A percentile compares a stretch with the other conserved stretches of the same genome.
Conservation (phyloP, 2,888 invertebrate species). For the Sesia apiformis region DNA sequence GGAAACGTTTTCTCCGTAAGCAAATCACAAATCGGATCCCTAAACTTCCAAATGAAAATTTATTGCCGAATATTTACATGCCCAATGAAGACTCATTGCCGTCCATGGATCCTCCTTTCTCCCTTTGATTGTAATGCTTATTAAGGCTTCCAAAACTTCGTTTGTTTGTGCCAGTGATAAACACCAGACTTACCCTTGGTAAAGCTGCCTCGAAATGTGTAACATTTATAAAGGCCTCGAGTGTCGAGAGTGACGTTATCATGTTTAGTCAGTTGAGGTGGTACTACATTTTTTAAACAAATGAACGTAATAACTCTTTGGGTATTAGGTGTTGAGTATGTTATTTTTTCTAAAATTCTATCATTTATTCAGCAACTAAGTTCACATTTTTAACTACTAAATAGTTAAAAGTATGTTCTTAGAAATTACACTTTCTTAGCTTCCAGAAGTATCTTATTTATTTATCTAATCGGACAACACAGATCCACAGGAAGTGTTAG, state of each 20-base stretch:
- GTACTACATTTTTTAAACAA: neutral
- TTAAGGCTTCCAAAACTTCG: neutral
- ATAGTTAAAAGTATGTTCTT: too few species aligned
- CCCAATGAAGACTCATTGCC: constrained; percentile 10
- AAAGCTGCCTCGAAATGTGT: neutral
- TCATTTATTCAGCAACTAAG: too few species aligned
- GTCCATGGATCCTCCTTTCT: constrained; percentile 12
- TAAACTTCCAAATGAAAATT: constrained; percentile 22
- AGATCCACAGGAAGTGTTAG: too few species aligned
- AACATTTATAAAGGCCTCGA: neutral
- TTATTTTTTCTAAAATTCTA: too few species aligned
- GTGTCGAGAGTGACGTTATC: neutral
- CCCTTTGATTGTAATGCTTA: constrained; percentile 11
- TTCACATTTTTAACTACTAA: too few species aligned
- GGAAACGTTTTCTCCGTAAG: neutral
- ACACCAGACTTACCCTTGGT: neutral
- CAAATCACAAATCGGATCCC: constrained; percentile 14
- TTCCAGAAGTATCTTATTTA: too few species aligned
- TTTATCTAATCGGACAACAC: too few species aligned
- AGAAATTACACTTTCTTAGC: too few species aligned
- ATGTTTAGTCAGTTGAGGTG: neutral
- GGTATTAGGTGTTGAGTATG: too few species aligned
- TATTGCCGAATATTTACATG: constrained; percentile 22
- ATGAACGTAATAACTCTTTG: neutral
- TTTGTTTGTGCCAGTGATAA: neutral